Evolutionary conservation across 2,888 invertebrate species (phyloP), one percentile per base, ranked within the genome.

Genomic region (Thera obeliscata): DNA sequence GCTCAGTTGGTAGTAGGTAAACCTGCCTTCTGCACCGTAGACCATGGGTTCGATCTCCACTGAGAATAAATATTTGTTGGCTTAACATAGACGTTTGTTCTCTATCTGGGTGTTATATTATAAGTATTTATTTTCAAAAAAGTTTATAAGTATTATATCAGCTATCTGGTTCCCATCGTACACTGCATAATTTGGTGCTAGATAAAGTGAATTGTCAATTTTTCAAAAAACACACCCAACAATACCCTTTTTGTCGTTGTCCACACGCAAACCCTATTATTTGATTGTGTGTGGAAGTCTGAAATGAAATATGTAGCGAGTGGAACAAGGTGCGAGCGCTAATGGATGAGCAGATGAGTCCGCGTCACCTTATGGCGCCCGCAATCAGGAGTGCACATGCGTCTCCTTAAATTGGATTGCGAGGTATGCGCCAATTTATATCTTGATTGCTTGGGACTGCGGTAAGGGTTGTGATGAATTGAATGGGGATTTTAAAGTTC

Each of bases 331-430:
- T 86, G 87, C 22, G 22, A 22, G 22, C 0, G 84, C 87, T 92
- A 92, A 93, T 92, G 93, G 91, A 93, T 92, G 91, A 92, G 86
- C 87, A 85, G 86, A 87, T 86, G 88, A 87, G 86, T 74, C 77
- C 78, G 63, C 81, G 85, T 76, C 86, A 88, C 90, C 90, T 88
- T 87, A 86, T 88, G 89, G 86, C 89, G 81, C 38, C 58, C 83
- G 80, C 82, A 86, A 87, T 89, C 88, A 83, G 82, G 79, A 80
- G 75, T 82, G 84, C 90, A 90, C 87, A 90, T 89, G 90, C 81
- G 90, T 70, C 85, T 78, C 81, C 74, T 72, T 76, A 78, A 81
- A 86, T 87, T 83, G 86, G 82, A 86, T 85, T 79, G 80, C 75
- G 80, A 69, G 74, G 69, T 71, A 71, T 68, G 69, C 61, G 74